Evolutionary conservation across 2,888 invertebrate species (phyloP).

Genomic region (Caenorhabditis auriculariae): DNA sequence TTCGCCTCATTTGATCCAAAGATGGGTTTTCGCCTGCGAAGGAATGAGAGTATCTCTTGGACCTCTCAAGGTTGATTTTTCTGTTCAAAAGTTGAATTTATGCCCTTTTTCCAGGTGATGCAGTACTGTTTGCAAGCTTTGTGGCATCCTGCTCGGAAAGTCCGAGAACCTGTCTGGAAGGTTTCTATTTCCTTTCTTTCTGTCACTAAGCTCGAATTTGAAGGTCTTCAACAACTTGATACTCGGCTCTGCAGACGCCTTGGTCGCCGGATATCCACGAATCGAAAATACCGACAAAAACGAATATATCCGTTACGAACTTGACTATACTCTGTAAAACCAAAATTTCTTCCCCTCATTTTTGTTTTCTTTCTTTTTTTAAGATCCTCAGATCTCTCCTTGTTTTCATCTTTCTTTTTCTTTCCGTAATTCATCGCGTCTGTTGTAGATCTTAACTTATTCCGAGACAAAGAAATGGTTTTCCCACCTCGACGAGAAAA

Average conservation of each 20-base stretch:
- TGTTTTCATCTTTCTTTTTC: background rate
- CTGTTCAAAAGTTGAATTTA: background rate
- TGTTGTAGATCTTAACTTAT: no score
- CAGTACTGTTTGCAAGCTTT: constrained; percentile 96
- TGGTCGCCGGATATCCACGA: constrained; percentile 95
- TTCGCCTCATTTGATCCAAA: constrained; percentile 97
- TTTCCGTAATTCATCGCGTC: background rate
- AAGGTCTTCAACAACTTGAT: constrained; percentile 87
- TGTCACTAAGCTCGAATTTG: constrained; percentile 65
- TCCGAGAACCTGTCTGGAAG: constrained; percentile 99
- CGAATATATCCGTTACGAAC: constrained; percentile 86
- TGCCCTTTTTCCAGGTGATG: constrained; percentile 73
- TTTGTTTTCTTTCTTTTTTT: constrained; percentile 1
- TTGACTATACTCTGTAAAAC: constrained; percentile 81
- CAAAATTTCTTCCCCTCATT: constrained; percentile 1
- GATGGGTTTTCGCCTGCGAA: constrained; percentile 98
- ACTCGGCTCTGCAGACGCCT: constrained; percentile 93
- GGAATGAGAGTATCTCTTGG: constrained; percentile 94
- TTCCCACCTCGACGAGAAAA: no score
- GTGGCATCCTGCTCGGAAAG: constrained; percentile 98
- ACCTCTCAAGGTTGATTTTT: constrained; percentile 84
- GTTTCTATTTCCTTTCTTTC: constrained; percentile 36
- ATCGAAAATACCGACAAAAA: constrained; percentile 93
- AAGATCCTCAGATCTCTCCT: background rate
- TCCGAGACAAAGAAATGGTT: no score